A percentile compares a stretch with the other conserved stretches of the same genome.
These are phyloP conservation scores for Neoascia interrupta DNA, from an alignment of 2,888 invertebrate species.

Conservation along the genomic window DNA sequence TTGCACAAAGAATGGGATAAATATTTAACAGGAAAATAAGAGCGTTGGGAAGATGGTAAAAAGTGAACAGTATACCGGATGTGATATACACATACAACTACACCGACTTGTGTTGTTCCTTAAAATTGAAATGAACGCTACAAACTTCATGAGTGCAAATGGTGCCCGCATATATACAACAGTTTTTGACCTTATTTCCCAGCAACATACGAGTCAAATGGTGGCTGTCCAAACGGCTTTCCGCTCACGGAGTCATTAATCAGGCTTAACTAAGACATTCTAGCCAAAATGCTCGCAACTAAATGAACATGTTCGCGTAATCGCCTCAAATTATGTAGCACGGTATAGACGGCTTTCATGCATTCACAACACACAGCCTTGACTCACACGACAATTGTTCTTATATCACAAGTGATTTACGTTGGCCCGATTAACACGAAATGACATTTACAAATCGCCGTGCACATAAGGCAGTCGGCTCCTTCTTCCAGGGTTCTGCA, in stretches of 20 bases:
- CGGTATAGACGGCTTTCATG: neutral
- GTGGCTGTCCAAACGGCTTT: conserved; percentile 13
- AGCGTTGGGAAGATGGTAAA: too few relatives aligned
- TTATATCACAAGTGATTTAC: conserved; percentile 66
- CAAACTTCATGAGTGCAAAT: too few relatives aligned
- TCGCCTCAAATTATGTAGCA: conserved; percentile 50
- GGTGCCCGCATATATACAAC: too few relatives aligned
- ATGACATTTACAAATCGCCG: conserved; percentile 66
- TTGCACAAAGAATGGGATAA: too few relatives aligned
- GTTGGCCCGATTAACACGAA: conserved; percentile 64
- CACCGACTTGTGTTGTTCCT: too few relatives aligned
- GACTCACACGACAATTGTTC: conserved; percentile 58
- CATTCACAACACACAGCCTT: neutral
- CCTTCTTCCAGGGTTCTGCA: neutral
- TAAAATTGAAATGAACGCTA: too few relatives aligned
- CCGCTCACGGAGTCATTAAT: conserved; percentile 4
- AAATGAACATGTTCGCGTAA: conserved; percentile 65
- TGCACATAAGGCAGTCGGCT: too few relatives aligned
- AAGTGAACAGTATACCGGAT: too few relatives aligned
- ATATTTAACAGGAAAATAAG: too few relatives aligned
- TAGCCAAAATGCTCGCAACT: conserved; percentile 35
- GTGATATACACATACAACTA: too few relatives aligned
- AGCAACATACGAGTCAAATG: too few relatives aligned
- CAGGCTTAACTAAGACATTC: conserved; percentile 21
- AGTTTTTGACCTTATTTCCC: too few relatives aligned